Evolutionary conservation across 2,888 invertebrate genomes (phyloP).

Genomic region (Ophioninae sp.): DNA sequence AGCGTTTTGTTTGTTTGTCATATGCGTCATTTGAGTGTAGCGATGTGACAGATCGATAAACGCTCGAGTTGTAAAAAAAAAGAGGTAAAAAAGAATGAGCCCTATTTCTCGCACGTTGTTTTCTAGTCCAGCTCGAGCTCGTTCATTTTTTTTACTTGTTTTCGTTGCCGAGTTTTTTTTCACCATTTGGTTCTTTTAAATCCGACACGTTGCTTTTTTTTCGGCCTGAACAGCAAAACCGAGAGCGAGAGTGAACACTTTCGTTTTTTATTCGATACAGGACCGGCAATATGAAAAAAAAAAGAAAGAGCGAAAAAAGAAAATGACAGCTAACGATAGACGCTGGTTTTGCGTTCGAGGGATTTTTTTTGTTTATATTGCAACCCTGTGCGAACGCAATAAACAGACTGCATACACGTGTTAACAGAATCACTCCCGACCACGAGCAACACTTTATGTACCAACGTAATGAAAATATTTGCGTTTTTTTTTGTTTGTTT

Average conservation of each 20-base stretch:
- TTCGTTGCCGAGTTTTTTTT: conserved; percentile 22
- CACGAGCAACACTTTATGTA: conserved; percentile 51
- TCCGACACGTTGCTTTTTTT: conserved; percentile 51
- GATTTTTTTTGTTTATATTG: conserved; percentile 15
- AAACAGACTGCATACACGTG: conserved; percentile 52
- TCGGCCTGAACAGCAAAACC: conserved; percentile 63
- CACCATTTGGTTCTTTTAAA: conserved; percentile 48
- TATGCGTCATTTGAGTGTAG: conserved; percentile 50
- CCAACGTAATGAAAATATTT: conserved; percentile 61
- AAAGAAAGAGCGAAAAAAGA: conserved; percentile 41
- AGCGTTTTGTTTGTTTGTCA: conserved; percentile 51
- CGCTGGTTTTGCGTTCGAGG: conserved; percentile 41
- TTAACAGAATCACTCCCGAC: conserved; percentile 42
- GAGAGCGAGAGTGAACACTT: conserved; percentile 76
- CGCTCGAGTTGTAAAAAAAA: conserved; percentile 48
- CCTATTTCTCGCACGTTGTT: conserved; percentile 57
- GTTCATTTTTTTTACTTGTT: conserved; percentile 34
- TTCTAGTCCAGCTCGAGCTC: conserved; percentile 25
- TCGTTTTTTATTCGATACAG: conserved; percentile 66
- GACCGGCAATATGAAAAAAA: conserved; percentile 53
- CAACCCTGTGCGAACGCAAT: conserved; percentile 23
- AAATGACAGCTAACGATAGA: conserved; percentile 54
- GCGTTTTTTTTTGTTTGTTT: conserved; percentile 41
- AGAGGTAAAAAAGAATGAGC: conserved; percentile 14
- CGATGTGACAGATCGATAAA: conserved; percentile 62